Evolutionary conservation across 2,113 vertebrate genomes (phyloP), one percentile per base, ranked within the genome.

Genomic region (Genyomyrus donnyi): DNA sequence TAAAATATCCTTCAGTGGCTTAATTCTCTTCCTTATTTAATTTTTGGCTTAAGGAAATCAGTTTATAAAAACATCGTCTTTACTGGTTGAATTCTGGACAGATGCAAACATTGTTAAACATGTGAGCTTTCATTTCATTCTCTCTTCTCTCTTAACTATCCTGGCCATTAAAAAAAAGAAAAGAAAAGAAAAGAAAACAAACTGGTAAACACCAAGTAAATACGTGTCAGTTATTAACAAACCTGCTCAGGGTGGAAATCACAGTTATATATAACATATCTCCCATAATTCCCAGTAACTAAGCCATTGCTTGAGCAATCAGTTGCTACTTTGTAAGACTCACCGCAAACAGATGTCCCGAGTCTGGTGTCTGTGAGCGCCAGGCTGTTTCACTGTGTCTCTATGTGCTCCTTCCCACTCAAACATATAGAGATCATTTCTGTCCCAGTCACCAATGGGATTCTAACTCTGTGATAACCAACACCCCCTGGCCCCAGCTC

Each of bases 401-500:
- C 90, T 90, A 89, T 53, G 77, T 53, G 58, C 42, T 85, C 39
- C 11, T 45, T 83, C 39, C 49, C 39, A 83, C 83, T 45, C 88
- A 90, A 93, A 92, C 85, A 90, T 91, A 91, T 89, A 87, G 88
- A 89, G 77, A 88, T 90, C 83, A 88, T 91, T 90, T 92, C 70
- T 93, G 89, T 92, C 91, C 90, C 66, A 91, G 90, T 93, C 90
- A 92, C 94, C 93, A 94, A 94, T 94, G 91, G 93, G 94, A 92
- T 89, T 93, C 91, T 91, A 89, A 89, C 91, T 91, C 91, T 90
- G 91, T 90, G 88, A 93, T 88, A 92, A 93, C 93, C 90, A 90
- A 92, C 91, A 91, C 58, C 88, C 66, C 66, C 39, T 89, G 70
- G 77, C 77, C 91, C 93, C 93, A 90, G 92, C 91, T 93, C 92